Evolutionary conservation across 2,888 invertebrate genomes (phyloP), one percentile per base, ranked within the genome.

Genomic region (Caenorhabditis japonica): DNA sequence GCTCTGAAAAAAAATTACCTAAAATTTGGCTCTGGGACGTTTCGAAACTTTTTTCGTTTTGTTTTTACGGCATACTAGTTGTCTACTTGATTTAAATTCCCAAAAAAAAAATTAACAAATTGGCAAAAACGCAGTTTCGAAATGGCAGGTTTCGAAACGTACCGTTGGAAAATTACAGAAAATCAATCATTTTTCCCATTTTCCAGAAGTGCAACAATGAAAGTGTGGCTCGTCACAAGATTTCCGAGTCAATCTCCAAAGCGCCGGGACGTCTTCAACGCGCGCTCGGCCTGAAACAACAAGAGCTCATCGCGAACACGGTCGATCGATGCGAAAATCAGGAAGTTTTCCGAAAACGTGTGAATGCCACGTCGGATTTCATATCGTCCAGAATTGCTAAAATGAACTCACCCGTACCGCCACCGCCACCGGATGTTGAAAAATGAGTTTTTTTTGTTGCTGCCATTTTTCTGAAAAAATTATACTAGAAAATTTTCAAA

Each of bases 261-360:
- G n/a, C 33, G 12, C 49, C 21, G 3, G 49, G 49, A 12, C 49
- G 21, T 12, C 7, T 21, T 3, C 17, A 34, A 1, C 47, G 25
- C n/a, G 10, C 25, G 17, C 33, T 47, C 30, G 3, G 4, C 33
- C 15, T 3, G 4, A 2, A 30, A 1, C 19, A 36, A 13, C 19
- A 34, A 3, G 21, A 49, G 13, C 19, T 49, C 2, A 17, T 49
- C 3, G 17, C 1, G 10, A 36, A 51, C 13, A 25, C 51, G 1
- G 23, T 15, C n/a, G 23, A 38, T 3, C 38, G 13, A 36, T 51
- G 51, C 38, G 51, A 51, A n/a, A 51, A 51, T 10, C 38, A 36
- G 5, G n/a, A 19, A 2, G 38, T 51, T 1, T 51, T 51, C 51
- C 51, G 51, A n/a, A 38, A 51, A 21, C 36, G 51, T 3, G n/a